A percentile compares a stretch with the other conserved stretches of the same genome.
phyloP scores from a whole-genome alignment of 53 echinoderm and acorn worm genomes.

The Holothuria leucospilota region DNA sequence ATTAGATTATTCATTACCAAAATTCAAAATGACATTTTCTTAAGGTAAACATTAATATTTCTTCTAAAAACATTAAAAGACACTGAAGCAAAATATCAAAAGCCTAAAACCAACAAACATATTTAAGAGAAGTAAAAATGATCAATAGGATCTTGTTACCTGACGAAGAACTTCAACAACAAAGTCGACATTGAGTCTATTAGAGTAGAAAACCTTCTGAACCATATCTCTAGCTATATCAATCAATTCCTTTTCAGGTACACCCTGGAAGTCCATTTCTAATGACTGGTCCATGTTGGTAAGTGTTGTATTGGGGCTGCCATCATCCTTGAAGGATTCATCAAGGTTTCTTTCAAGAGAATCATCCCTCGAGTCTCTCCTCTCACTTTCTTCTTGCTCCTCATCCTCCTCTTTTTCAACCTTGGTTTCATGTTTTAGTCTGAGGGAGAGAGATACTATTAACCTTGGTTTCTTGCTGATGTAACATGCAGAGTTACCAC shows the following conservation, averaged over 20 bases:
- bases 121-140: not conserved
- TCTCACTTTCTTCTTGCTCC: constrained; percentile 43
- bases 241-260: constrained; percentile 59
- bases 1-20: no score
- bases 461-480: constrained; percentile 6
- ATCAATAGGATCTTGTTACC: constrained; percentile 44
- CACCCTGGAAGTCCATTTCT: constrained; percentile 39
- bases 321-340: constrained; percentile 68
- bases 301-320: constrained; percentile 76
- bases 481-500: not conserved
- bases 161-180: constrained; percentile 94
- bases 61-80: no score
- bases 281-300: constrained; percentile 59
- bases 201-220: constrained; percentile 85
- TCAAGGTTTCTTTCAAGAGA: constrained; percentile 79
- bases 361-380: constrained; percentile 61
- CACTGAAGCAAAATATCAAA: not conserved
- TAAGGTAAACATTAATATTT: no score
- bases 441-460: not conserved
- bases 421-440: constrained; percentile 20
- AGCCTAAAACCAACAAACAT: not conserved
- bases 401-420: constrained; percentile 26
- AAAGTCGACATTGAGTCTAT: constrained; percentile 91
- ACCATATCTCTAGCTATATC: constrained; percentile 82
- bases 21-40: no score